Evolutionary conservation across 1,140 invertebrate genomes (phyloP), one percentile per base, ranked within the genome.

Genomic region (Caenorhabditis brenneri): DNA sequence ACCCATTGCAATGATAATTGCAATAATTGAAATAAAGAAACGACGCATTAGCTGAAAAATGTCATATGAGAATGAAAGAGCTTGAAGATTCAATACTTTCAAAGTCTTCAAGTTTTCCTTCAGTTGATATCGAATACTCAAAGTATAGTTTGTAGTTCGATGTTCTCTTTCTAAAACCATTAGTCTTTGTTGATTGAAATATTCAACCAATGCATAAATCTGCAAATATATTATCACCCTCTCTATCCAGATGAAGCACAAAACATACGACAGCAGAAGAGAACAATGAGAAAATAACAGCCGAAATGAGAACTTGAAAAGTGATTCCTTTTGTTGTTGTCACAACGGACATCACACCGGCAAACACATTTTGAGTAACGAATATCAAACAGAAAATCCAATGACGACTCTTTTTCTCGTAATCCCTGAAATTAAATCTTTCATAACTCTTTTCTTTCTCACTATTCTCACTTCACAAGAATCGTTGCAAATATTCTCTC

Each of bases 131-230:
- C 65, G 27, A 31, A 74, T 74, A 24, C 65, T 74, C n/a, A 74
- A 74, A 10, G 65, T 74, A 36, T 74, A 74, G 65, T 42, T 39
- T 42, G 65, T 74, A 74, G 65, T 74, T 9, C 65, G 65, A 74
- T 74, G 65, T 7, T 74, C 65, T 39, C 36, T 31, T 27, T 74
- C 65, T 16, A 74, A 24, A n/a, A 46, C 15, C 33, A 74, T 5
- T 2, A 74, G 36, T 4, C 65, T 33, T 42, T 74, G 65, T 29
- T 42, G 65, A n/a, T 74, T 74, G 29, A 74, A 74, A n/a, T 74
- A 74, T 9, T 74, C 65, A 22, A 74, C 65, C n/a, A 74, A 15
- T 5, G 65, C n/a, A 24, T 74, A 74, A 31, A 74, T 74, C 65
- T 74, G 5, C 22, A 74, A 74, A 27, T 6, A 6, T 24, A 24